phyloP scores from a whole-genome alignment of 1,140 invertebrate species.

The Dendrolimus kikuchii region DNA sequence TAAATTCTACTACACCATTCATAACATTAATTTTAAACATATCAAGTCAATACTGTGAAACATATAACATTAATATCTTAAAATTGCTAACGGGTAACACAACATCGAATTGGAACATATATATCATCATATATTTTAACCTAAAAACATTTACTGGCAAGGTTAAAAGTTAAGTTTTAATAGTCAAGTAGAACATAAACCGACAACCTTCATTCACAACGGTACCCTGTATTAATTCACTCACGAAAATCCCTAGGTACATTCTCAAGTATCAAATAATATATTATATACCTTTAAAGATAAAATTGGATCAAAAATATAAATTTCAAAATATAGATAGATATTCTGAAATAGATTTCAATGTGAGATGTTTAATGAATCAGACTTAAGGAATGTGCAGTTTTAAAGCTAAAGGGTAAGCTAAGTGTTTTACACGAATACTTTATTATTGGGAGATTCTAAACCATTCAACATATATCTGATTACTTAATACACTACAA shows the following conservation, averaged over 20 bases:
- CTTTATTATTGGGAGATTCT: conserved; percentile 33
- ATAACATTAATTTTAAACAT: conserved; percentile 56
- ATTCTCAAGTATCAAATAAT: conserved; percentile 44
- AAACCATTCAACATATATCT: conserved; percentile 21
- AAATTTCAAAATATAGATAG: conserved; percentile 64
- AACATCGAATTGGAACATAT: conserved; percentile 35
- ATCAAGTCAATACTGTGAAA: conserved; percentile 61
- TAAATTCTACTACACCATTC: conserved; percentile 40
- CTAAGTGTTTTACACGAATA: conserved; percentile 44
- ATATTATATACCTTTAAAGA: conserved; percentile 54
- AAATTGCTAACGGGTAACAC: conserved; percentile 50
- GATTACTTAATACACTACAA: conserved; percentile 9
- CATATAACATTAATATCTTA: conserved; percentile 45
- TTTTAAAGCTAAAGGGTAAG: conserved; percentile 47
- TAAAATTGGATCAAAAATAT: conserved; percentile 67
- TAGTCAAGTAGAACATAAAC: conserved; percentile 23
- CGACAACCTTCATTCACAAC: conserved; percentile 34
- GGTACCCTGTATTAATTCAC: conserved; percentile 62
- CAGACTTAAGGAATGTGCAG: conserved; percentile 70
- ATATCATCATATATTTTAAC: conserved; percentile 1
- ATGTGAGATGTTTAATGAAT: conserved; percentile 60
- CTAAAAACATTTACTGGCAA: neutral
- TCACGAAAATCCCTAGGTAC: conserved; percentile 36
- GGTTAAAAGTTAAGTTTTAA: conserved; percentile 21
- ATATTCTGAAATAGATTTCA: conserved; percentile 50